Base-by-base conservation (phyloP, 2,888 invertebrate genomes). In the Synanthedon vespiformis region DNA sequence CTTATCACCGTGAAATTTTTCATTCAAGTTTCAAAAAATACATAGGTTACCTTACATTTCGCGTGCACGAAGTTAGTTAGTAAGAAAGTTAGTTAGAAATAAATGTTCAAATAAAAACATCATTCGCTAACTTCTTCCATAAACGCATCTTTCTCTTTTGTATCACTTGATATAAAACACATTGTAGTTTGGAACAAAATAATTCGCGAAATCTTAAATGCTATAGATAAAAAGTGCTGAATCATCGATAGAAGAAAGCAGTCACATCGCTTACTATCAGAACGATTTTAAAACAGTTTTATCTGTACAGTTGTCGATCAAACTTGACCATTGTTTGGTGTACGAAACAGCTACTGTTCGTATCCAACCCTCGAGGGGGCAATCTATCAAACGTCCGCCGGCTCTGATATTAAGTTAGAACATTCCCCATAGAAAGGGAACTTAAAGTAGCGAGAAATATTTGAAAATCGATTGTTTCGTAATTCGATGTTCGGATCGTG, bases 391-490 rank as follows among this genome's bases (percentile, higher is more conserved):
- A 75, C 63, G 73, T 75, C 79, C 66, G 49, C 34, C 34, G 61
- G 71, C 59, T 59, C 55, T 62, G 68, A 74, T 73, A 80, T 76
- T 75, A 76, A 78, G 74, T 78, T 78, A 18, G 68, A 73, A 72
- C 70, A 67, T 63, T 67, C 74, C 74, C 72, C 70, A 68, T 65
- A 68, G 68, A 70, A 66, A 63, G 60, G 52, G 56, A 62, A 61
- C 59, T 61, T 59, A 61, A 64, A 54, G 53, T 53, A 18, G 48
- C 49, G 53, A 55, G 60, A 61, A 66, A 63, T 65, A 68, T 72
- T 81, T 73, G 64, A 66, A 77, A 77, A 73, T 67, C 75, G 72
- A 84, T 82, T 84, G 83, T 85, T 80, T 85, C 71, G 80, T 78
- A 77, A 86, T 86, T 77, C 80, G 78, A 80, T 74, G 66, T 69